Base-by-base conservation (phyloP, 1,140 invertebrate species). In the Aphis gossypii region DNA sequence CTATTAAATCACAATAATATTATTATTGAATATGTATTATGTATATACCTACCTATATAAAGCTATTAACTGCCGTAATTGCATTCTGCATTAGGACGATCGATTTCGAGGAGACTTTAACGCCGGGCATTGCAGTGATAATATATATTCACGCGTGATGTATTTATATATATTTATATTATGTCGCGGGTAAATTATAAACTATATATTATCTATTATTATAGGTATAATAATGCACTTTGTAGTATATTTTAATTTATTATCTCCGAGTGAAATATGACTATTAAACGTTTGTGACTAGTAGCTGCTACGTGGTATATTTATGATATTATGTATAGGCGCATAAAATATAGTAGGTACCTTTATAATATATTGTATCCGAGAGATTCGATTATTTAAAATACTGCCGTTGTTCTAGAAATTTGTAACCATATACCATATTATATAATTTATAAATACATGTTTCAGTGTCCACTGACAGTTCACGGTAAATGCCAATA, bases 401-500 rank as follows among this genome's bases (percentile, higher is more conserved):
- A 76, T 14, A 76, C n/a, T n/a, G n/a, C 60, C 4, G 60, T 76
- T 76, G 60, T 76, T 11, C 60, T 76, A 76, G 60, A 76, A 76
- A 76, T 76, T 76, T 76, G 60, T 76, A 76, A 76, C 30, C 60
- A 76, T 76, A 76, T 83, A 83, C n/a, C 82, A 41, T 83, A 41
- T 38, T 83, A 21, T 41, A 41, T 83, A 38, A n/a, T 83, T 38
- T 86, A 86, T 86, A 86, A 44, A 86, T 86, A 46, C 83, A 23
- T 25, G 41, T 86, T 46, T 41, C 38, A 14, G 83, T n/a, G 76
- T 41, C 82, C 7, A 4, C 38, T 41, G 82, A 23, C 82, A 41
- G 82, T 83, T 83, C 82, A 38, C 82, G 35, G 35, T 41, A 83
- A 83, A 83, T 83, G 82, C 82, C 82, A 83, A 83, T 83, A 41